These are phyloP conservation scores for Paracyclopina nana DNA, from an alignment of 1,140 invertebrate species.

Conservation along the genomic window DNA sequence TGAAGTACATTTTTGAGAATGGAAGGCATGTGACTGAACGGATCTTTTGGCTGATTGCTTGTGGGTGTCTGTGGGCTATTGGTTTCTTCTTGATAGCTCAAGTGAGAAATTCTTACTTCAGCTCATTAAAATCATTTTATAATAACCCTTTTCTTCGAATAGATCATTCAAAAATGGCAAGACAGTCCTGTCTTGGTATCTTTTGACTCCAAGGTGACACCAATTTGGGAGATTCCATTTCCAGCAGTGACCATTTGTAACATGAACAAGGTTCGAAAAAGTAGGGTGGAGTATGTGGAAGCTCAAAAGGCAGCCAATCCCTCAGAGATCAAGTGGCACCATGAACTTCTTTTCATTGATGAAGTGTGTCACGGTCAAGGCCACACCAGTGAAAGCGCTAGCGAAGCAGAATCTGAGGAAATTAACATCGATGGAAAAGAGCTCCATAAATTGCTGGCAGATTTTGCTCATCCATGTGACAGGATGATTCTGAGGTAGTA, in stretches of 20 bases:
- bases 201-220: neutral
- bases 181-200: constrained; percentile 12
- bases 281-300: too few relatives aligned
- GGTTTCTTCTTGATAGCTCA: too few relatives aligned
- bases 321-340: neutral
- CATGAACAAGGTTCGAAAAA: constrained; percentile 15
- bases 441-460: neutral
- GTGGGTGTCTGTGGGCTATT: too few relatives aligned
- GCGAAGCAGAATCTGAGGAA: neutral
- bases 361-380: neutral
- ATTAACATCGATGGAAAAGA: neutral
- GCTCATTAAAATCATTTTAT: too few relatives aligned
- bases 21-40: too few relatives aligned
- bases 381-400: neutral
- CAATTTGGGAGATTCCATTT: constrained; percentile 14
- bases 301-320: neutral
- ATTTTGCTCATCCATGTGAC: neutral
- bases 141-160: neutral
- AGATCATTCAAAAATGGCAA: neutral
- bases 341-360: neutral
- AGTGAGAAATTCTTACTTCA: too few relatives aligned
- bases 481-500: too few relatives aligned
- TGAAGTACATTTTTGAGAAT: too few relatives aligned
- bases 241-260: constrained; percentile 14
- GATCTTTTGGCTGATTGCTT: too few relatives aligned